A percentile compares a stretch with the other conserved stretches of the same genome.
Evolutionary conservation across 2,888 invertebrate species (phyloP).

Genomic region (Drosophila diplacantha): DNA sequence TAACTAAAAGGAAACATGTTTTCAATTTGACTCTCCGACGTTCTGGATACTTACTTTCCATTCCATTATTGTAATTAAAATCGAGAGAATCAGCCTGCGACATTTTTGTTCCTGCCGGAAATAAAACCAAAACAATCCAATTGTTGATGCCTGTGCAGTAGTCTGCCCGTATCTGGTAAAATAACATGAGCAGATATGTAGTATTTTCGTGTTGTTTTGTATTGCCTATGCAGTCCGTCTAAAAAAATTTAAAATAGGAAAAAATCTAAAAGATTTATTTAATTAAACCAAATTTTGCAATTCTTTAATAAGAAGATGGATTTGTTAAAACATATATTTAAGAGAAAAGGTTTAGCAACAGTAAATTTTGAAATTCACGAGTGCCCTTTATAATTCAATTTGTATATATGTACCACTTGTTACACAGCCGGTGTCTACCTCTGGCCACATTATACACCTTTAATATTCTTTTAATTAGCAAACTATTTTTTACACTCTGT

Average conservation of each 20-base stretch:
- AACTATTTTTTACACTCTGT: background rate
- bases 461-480: conserved; percentile 12
- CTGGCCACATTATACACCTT: conserved; percentile 19
- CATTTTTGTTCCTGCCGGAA: background rate
- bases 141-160: background rate
- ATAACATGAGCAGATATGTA: background rate
- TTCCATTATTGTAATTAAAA: background rate
- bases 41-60: conserved; percentile 5
- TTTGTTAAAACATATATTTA: no score
- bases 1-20: background rate
- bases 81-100: conserved; percentile 9
- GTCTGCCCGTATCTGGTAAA: background rate
- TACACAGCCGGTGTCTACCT: conserved; percentile 4
- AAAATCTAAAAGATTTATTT: fast-evolving
- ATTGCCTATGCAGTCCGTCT: background rate
- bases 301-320: background rate
- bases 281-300: background rate
- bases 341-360: no score
- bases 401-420: conserved; percentile 3
- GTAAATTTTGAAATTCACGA: background rate
- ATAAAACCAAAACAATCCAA: conserved; percentile 11
- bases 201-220: background rate
- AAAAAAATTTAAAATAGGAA: background rate
- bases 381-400: background rate
- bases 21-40: fast-evolving